Base-by-base conservation (phyloP, 1,140 invertebrate species). In the Procambarus clarkii region DNA sequence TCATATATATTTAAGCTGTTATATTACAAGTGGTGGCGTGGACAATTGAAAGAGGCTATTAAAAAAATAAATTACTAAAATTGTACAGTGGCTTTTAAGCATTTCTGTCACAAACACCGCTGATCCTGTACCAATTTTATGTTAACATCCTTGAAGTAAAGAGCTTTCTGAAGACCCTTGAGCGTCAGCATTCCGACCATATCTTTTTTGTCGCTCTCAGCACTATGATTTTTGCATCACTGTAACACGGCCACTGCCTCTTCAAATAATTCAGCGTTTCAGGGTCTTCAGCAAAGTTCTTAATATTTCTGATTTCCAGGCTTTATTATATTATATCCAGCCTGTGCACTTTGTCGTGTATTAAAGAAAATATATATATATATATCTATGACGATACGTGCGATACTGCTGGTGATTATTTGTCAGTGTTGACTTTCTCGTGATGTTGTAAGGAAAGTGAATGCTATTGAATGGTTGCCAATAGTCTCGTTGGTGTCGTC, bases 311-410 rank as follows among this genome's bases (percentile, higher is more conserved):
- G 54, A 86, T 85, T 91, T 85, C 77, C 77, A 80, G 83, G 82
- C 71, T 34, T 91, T 46, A 80, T 91, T 85, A 89, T 89, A 85
- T 91, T 86, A 91, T 91, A 91, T 71, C 89, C 48, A 85, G 83
- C 89, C 89, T 91, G 89, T 91, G 89, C 89, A 91, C 89, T 86
- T 91, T 91, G 83, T 91, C 77, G 89, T 91, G 89, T 91, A 82
- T 91, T 91, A 71, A 91, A 85, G 80, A 86, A 91, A 64, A 89
- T 54, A 87, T 87, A 48, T 87, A 54, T 60, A 87, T 87, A 78
- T 83, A 87, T 79, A 77, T 74, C n/a, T 74, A 50, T 79, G 85
- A 78, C 85, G 85, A 87, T 87, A 87, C 60, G 54, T 60, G 50
- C 50, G 85, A 24, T 54, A 74, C 24, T 24, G 4, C 24, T 74